Evolutionary conservation across 2,888 invertebrate species (phyloP).

Genomic region (Orchestes rusci): DNA sequence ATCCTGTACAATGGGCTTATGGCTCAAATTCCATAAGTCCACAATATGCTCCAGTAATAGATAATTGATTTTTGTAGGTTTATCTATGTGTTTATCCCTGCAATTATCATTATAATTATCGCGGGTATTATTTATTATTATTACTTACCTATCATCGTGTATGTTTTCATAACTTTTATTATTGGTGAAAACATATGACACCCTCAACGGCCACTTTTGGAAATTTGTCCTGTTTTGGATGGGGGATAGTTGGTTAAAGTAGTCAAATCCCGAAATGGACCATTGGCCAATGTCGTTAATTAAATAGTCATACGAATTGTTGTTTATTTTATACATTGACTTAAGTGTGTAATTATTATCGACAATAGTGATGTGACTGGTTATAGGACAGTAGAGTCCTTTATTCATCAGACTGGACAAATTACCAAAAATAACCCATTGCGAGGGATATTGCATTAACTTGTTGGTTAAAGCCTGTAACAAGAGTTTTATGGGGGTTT

Average conservation of each 20-base stretch:
- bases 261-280: conserved; percentile 11
- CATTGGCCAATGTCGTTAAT: conserved; percentile 10
- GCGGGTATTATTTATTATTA: not conserved
- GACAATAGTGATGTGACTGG: conserved; percentile 15
- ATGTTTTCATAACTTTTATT: conserved; percentile 18
- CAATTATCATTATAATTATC: conserved; percentile 6
- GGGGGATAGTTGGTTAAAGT: conserved; percentile 9
- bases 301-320: conserved; percentile 2
- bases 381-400: conserved; percentile 17
- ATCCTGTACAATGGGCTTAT: conserved; percentile 6
- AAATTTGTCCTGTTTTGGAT: conserved; percentile 16
- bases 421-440: conserved; percentile 20
- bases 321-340: conserved; percentile 14
- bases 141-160: conserved; percentile 27
- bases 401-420: not conserved
- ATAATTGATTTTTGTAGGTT: conserved; percentile 49
- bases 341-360: no score
- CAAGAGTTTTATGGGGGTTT: conserved; percentile 1
- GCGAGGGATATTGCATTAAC: conserved; percentile 15
- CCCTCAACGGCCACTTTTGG: conserved; percentile 11
- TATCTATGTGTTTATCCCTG: conserved; percentile 29
- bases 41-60: conserved; percentile 12
- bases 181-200: conserved; percentile 20
- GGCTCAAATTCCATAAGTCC: conserved; percentile 21
- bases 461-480: conserved; percentile 8